phyloP scores from a whole-genome alignment of 1,140 invertebrate species.

The Listronotus bonariensis region DNA sequence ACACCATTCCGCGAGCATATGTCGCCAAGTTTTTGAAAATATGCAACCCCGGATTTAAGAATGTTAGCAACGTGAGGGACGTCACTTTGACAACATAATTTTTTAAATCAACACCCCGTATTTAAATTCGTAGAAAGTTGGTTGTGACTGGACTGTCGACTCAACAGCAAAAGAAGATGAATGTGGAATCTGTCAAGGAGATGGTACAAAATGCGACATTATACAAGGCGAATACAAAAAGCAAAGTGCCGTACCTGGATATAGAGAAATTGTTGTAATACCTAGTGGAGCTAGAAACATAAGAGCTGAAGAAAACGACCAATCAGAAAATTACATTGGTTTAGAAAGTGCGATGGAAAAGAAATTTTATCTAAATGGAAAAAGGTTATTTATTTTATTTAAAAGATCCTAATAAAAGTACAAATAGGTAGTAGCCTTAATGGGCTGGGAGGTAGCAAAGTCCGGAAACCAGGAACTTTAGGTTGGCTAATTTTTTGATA shows the following conservation, averaged over 20 bases:
- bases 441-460: too few relatives aligned
- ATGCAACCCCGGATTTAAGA: too few relatives aligned
- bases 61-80: too few relatives aligned
- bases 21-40: too few relatives aligned
- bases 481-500: too few relatives aligned
- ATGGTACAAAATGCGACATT: slow-evolving; percentile 81
- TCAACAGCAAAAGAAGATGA: slow-evolving; percentile 80
- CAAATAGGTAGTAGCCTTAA: too few relatives aligned
- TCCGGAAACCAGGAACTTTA: too few relatives aligned
- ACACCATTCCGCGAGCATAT: too few relatives aligned
- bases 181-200: slow-evolving; percentile 85
- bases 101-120: neutral
- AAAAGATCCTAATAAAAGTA: too few relatives aligned
- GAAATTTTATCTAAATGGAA: slow-evolving; percentile 81
- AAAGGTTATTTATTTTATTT: slow-evolving; percentile 61
- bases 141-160: slow-evolving; percentile 89
- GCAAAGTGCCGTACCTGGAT: slow-evolving; percentile 63
- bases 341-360: slow-evolving; percentile 71
- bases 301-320: slow-evolving; percentile 76
- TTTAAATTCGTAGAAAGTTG: slow-evolving; percentile 68
- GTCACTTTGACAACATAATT: too few relatives aligned
- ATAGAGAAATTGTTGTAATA: slow-evolving; percentile 73
- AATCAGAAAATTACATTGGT: slow-evolving; percentile 82
- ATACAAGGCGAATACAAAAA: slow-evolving; percentile 75
- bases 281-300: slow-evolving; percentile 82